Conservation (phyloP, 1,140 invertebrate genomes). For the Tetramorium alpestre region DNA sequence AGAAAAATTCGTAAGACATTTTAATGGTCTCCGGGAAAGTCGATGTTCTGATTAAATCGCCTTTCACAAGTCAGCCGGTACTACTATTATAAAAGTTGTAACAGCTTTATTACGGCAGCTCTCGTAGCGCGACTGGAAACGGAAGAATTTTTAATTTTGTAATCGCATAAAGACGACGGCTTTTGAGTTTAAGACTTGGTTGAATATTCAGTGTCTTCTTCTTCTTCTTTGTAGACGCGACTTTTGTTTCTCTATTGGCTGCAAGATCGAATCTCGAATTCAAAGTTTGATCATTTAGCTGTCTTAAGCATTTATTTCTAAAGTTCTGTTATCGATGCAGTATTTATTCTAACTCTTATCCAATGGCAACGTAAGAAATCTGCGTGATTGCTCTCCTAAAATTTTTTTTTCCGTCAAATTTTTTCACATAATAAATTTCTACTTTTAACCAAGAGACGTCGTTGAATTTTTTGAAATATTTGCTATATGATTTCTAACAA, state of each 20-base stretch:
- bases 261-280: slow-evolving; percentile 42
- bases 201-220: slow-evolving; percentile 33
- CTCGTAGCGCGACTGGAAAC: slow-evolving; percentile 36
- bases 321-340: slow-evolving; percentile 17
- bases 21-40: slow-evolving; percentile 52
- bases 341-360: slow-evolving; percentile 10
- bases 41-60: slow-evolving; percentile 57
- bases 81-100: slow-evolving; percentile 61
- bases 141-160: slow-evolving; percentile 60
- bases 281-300: slow-evolving; percentile 44
- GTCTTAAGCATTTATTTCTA: slow-evolving; percentile 41
- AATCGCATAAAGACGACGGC: slow-evolving; percentile 51
- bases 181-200: slow-evolving; percentile 47
- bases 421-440: not conserved
- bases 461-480: not conserved
- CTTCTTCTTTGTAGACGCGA: slow-evolving; percentile 1
- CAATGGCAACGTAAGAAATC: not conserved
- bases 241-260: slow-evolving; percentile 13
- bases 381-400: not conserved
- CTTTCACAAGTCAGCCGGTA: slow-evolving; percentile 53
- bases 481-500: not conserved
- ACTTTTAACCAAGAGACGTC: not conserved
- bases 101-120: slow-evolving; percentile 53
- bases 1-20: slow-evolving; percentile 60
- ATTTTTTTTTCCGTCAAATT: not conserved